Base-by-base conservation (phyloP, 2,797 vertebrate genomes). In the Adelosebastes latens region DNA sequence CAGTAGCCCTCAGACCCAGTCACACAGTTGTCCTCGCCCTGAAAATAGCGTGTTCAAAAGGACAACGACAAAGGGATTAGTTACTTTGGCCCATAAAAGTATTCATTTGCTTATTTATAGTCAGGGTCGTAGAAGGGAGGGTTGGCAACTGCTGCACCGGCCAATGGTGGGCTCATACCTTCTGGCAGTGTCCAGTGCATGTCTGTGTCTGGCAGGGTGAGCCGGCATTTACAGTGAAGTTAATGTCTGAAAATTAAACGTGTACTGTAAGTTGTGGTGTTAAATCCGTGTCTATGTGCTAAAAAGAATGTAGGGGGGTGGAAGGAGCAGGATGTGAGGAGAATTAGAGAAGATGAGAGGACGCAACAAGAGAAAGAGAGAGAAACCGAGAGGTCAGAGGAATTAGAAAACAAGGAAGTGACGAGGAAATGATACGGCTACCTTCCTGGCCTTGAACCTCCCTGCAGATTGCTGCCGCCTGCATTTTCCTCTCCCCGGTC, bases 391-490 rank as follows among this genome's bases (percentile, higher is more conserved):
- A 68, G 67, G 36, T 71, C 61, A 42, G 18, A 74, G 42, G 58
- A 68, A 55, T 76, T 52, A 66, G 24, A 32, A 72, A 72, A 87
- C 29, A 52, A 76, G 72, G 49, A 81, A 76, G 82, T 63, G 60
- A 49, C 18, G n/a, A 68, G 53, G 87, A 88, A 86, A 83, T 42
- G 3, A 86, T 90, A 69, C 2, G 2, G 10, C 4, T 97, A 99
- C 98, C 98, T 90, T 96, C 95, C 69, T 87, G 86, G 89, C 93
- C 96, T 69, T 97, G 96, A 91, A 98, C 94, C 93, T 98, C 98
- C 94, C 95, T 97, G 94, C 97, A 96, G 95, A 99, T 97, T 83
- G 97, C 97, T 31, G 97, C 96, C 2, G 97, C 97, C 95, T 97
- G 97, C 80, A 97, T 94, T 92, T 97, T 97, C 94, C 95, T 96